Conservation (phyloP, 2,113 vertebrate species). For the Cebus imitator region DNA sequence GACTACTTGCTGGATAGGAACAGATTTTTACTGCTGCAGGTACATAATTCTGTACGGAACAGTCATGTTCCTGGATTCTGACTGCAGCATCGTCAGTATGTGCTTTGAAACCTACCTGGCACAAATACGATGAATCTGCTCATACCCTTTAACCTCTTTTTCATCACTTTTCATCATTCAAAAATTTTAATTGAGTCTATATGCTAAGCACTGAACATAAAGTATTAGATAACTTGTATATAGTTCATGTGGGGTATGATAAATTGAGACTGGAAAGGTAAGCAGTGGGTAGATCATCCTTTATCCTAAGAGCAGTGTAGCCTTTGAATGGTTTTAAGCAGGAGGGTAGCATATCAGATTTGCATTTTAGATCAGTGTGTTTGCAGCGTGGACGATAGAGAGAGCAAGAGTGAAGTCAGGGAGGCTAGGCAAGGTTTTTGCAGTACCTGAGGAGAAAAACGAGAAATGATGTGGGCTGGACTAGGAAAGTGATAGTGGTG, state of each 20-base stretch:
- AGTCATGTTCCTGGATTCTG: constrained; percentile 9
- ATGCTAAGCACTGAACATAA: background rate
- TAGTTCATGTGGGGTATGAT: background rate
- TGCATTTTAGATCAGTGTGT: constrained; percentile 19
- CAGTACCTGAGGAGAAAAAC: background rate
- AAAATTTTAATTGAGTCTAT: background rate
- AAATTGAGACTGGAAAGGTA: background rate
- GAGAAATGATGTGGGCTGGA: background rate
- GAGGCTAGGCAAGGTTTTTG: background rate
- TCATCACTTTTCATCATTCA: background rate
- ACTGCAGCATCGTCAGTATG: background rate
- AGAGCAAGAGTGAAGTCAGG: background rate
- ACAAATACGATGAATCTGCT: background rate
- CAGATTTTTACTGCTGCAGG: background rate
- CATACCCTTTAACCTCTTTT: background rate
- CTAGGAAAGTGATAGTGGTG: background rate
- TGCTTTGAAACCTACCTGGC: constrained; percentile 30
- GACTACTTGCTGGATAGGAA: background rate
- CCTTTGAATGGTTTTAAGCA: constrained; percentile 8
- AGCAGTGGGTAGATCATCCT: background rate
- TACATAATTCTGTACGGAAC: background rate
- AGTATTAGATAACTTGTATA: background rate
- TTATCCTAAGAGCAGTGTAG: background rate
- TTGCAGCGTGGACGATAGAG: background rate
- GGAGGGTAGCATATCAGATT: background rate